A percentile compares a stretch with the other conserved stretches of the same genome.
Conservation (phyloP, 2,888 invertebrate genomes). For the Cerceris rybyensis region DNA sequence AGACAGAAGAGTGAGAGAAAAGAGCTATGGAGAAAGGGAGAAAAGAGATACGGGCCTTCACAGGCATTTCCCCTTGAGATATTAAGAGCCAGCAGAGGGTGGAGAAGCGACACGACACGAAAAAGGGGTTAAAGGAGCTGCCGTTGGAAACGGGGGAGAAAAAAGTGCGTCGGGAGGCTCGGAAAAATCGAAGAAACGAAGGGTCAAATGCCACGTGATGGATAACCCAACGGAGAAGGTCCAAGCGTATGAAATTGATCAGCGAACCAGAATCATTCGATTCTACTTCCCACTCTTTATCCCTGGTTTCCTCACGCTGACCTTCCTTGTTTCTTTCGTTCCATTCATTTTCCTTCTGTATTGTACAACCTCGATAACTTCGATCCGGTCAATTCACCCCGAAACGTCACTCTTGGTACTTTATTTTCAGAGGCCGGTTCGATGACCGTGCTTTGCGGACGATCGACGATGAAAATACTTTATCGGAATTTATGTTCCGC, state of each 20-base stretch:
- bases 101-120: constrained; percentile 20
- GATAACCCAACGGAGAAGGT: constrained; percentile 65
- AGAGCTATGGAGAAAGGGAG: constrained; percentile 8
- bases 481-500: constrained; percentile 49
- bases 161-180: constrained; percentile 39
- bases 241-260: constrained; percentile 73
- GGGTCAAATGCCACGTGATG: constrained; percentile 69
- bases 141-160: constrained; percentile 37
- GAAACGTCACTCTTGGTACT: constrained; percentile 39
- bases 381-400: constrained; percentile 34
- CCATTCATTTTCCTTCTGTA: constrained; percentile 60
- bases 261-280: constrained; percentile 72
- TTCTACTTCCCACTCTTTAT: constrained; percentile 58
- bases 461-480: constrained; percentile 55
- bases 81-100: not conserved
- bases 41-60: not conserved
- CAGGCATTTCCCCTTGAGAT: not conserved
- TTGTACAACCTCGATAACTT: constrained; percentile 60
- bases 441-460: constrained; percentile 55
- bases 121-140: constrained; percentile 23
- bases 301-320: constrained; percentile 40
- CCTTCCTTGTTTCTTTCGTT: constrained; percentile 38
- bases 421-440: constrained; percentile 56
- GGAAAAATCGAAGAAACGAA: constrained; percentile 60
- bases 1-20: constrained; percentile 13